Evolutionary conservation across 2,113 vertebrate genomes (phyloP).

Genomic region (Herpetotheres cachinnans): DNA sequence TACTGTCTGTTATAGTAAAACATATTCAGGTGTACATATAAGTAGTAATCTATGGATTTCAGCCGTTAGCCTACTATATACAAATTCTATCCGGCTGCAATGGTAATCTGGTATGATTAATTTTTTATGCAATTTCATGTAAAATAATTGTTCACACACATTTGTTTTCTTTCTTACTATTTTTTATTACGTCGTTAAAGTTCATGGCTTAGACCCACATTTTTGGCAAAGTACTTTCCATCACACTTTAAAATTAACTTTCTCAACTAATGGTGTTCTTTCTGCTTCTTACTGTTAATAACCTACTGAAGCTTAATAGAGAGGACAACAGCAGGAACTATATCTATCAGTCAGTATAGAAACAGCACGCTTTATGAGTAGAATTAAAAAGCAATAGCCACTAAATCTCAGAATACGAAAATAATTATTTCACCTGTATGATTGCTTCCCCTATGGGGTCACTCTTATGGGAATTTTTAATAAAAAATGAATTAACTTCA

Average conservation of each 20-base stretch:
- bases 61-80: neutral
- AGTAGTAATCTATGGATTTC: neutral
- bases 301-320: neutral
- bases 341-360: neutral
- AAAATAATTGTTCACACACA: neutral
- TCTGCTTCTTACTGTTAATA: neutral
- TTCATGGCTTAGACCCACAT: neutral
- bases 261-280: neutral
- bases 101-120: neutral
- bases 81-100: neutral
- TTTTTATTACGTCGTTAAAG: neutral
- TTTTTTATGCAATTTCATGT: neutral
- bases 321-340: neutral
- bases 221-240: neutral
- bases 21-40: neutral
- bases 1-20: neutral
- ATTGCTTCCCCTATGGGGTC: neutral
- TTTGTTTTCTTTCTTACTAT: neutral
- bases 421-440: neutral
- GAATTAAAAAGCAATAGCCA: neutral
- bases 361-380: neutral
- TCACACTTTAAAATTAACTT: neutral
- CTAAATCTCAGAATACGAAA: neutral
- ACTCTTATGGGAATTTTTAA: neutral
- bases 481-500: neutral